Base-by-base conservation (phyloP, 2,113 vertebrate species). In the Hystrix cristata region DNA sequence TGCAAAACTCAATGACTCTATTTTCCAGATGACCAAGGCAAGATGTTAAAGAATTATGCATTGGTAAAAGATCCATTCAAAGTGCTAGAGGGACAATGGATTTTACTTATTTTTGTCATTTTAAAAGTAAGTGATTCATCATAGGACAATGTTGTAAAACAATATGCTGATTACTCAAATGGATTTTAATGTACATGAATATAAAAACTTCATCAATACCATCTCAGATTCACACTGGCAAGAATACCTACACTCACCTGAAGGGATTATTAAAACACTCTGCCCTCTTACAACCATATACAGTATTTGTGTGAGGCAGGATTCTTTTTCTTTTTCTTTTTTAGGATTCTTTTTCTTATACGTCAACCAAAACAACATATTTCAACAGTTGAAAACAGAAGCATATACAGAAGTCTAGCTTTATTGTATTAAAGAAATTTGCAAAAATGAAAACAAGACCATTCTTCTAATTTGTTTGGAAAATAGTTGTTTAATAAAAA, bases 1-100 rank as follows among this genome's bases (percentile, higher is more conserved):
- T 79, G 15, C 8, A 79, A 51, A 95, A 94, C 34, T 90, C 76
- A 88, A 59, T n/a, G 57, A 84, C 60, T 51, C 60, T 72, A 82
- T 71, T 93, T 95, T 83, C 74, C 43, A 88, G 94, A 91, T 82
- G 72, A 95, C 79, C 51, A 90, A 80, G 93, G 67, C 57, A 95
- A 64, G 21, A 78, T 60, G 51, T 51, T 80, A 89, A 25, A 95
- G 67, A 87, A 81, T 43, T 60, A 83, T 25, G 23, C 29, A 82
- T 4, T 85, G 51, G 72, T 76, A n/a, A 92, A 96, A 91, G 53
- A 53, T 88, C 21, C 19, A 59, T 34, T 60, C 65, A 11, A 76
- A 96, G 62, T 43, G 34, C 57, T 55, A 88, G 38, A 67, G 3
- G n/a, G 76, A 79, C 83, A 85, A 59, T n/a, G 71, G 38, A 86